Evolutionary conservation across 2,888 invertebrate genomes (phyloP).

Genomic region (Liposcelis brunnea): DNA sequence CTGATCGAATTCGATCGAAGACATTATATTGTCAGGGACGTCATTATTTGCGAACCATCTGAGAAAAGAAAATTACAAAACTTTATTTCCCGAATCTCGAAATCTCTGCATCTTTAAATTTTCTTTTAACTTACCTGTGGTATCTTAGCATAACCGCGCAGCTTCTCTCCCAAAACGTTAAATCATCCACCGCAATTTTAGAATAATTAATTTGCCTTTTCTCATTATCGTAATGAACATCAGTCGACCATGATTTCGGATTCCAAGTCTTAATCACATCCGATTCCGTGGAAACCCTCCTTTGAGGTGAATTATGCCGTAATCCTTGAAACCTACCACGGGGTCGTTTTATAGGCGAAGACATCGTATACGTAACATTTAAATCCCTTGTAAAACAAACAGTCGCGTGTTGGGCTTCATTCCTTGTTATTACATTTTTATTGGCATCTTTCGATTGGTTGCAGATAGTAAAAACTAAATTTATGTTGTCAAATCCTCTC

Average conservation of each 20-base stretch:
- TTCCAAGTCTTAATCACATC: no score
- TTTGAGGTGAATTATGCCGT: no score
- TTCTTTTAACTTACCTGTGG: slow-evolving; percentile 37
- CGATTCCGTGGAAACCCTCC: no score
- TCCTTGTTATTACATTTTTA: slow-evolving; percentile 38
- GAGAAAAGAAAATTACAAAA: slow-evolving; percentile 20
- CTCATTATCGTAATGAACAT: slow-evolving; percentile 14
- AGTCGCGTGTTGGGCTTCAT: slow-evolving; percentile 43
- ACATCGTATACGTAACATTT: slow-evolving; percentile 34
- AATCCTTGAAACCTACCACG: slow-evolving; percentile 14
- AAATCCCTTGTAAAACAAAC: slow-evolving; percentile 40
- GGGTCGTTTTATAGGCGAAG: slow-evolving; percentile 30
- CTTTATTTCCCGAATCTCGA: background rate
- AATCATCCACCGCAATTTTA: slow-evolving; percentile 23
- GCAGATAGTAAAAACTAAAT: slow-evolving; percentile 53
- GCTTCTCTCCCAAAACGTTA: slow-evolving; percentile 42
- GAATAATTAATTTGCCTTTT: slow-evolving; percentile 2
- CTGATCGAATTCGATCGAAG: no score
- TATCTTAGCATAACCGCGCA: slow-evolving; percentile 46
- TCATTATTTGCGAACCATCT: slow-evolving; percentile 31
- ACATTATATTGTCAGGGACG: slow-evolving; percentile 9
- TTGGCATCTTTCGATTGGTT: slow-evolving; percentile 35
- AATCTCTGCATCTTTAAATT: background rate
- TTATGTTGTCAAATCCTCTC: slow-evolving; percentile 68
- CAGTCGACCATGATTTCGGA: no score